phyloP scores from a whole-genome alignment of 2,113 vertebrate species.

The Mormyrus iriodes region DNA sequence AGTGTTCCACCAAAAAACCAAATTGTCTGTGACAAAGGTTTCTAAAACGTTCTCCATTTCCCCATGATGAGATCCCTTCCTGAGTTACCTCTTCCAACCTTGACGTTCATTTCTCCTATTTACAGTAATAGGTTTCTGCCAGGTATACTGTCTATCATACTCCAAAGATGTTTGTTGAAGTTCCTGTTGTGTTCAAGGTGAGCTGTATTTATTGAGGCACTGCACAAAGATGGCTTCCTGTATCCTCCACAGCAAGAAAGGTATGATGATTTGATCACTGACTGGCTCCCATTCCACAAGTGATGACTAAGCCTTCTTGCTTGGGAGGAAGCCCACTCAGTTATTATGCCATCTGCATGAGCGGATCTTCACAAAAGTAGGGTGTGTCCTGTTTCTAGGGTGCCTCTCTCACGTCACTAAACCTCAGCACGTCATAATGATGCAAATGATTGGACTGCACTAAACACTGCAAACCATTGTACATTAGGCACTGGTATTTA shows the following conservation, averaged over 20 bases:
- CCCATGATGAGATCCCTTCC: background rate
- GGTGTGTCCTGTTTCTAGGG: background rate
- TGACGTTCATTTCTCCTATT: background rate
- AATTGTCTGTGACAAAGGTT: background rate
- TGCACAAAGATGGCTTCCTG: background rate
- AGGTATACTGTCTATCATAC: background rate
- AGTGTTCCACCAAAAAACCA: background rate
- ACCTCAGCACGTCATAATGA: background rate
- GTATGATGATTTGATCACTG: background rate
- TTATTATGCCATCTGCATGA: background rate
- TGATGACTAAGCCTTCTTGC: background rate
- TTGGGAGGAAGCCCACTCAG: background rate
- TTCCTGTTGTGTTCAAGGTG: background rate
- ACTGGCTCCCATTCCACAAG: background rate
- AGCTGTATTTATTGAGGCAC: background rate
- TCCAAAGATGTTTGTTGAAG: background rate
- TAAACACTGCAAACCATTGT: background rate
- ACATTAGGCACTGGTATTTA: background rate
- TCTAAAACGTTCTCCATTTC: background rate
- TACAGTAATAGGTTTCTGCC: background rate
- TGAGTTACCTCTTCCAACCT: background rate
- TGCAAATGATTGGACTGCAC: background rate
- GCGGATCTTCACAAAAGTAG: background rate
- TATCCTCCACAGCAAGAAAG: background rate
- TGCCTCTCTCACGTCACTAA: background rate